Percentiles rank a stretch among this genome's conserved stretches.
phyloP scores from a whole-genome alignment of 1,140 invertebrate species.

The Artemia franciscana region DNA sequence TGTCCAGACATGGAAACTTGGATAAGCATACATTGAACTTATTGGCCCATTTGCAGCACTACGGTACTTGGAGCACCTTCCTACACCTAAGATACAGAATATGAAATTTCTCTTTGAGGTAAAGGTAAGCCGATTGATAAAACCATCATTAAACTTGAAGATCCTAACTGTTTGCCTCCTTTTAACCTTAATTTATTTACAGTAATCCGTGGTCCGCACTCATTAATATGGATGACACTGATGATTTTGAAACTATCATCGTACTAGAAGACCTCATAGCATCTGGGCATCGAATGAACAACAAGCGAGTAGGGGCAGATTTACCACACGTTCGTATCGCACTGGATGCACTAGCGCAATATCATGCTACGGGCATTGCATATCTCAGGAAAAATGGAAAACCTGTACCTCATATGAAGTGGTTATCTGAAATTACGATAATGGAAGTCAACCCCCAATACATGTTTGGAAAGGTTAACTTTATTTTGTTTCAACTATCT shows the following conservation, averaged over 20 bases:
- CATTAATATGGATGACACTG: background rate
- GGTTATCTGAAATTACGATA: background rate
- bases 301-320: background rate
- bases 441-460: background rate
- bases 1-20: too few species aligned
- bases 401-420: background rate
- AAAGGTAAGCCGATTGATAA: too few species aligned
- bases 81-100: too few species aligned
- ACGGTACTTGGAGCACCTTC: too few species aligned
- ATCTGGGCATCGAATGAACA: background rate
- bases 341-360: background rate
- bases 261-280: background rate
- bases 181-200: too few species aligned
- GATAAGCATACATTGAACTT: too few species aligned
- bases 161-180: too few species aligned
- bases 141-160: too few species aligned
- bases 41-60: too few species aligned
- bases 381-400: background rate
- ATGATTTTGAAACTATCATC: background rate
- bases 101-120: too few species aligned
- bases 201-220: background rate
- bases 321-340: background rate
- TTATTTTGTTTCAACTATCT: too few species aligned
- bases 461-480: background rate
- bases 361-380: background rate